Evolutionary conservation across 2,797 vertebrate genomes (phyloP), one percentile per base, ranked within the genome.

Genomic region (Microchirus variegatus): DNA sequence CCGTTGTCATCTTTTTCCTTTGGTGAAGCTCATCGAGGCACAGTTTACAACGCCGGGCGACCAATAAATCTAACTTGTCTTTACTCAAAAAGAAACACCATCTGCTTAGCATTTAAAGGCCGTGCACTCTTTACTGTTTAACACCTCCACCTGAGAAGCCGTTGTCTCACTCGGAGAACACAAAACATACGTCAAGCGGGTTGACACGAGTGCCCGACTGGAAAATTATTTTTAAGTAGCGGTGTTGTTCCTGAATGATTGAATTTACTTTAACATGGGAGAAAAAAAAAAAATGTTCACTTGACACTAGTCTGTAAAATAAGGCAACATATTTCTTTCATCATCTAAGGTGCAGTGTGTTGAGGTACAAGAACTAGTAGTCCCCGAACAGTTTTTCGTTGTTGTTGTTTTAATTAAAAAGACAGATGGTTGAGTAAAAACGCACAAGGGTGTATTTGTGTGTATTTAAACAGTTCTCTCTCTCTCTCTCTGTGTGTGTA

Each of bases 401-500:
- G 67, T 67, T 68, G 71, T 62, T 83, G 80, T 85, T 90, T 87
- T 90, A 89, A 90, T 89, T 89, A 87, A 85, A 88, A 88, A 84
- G 83, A 89, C 69, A 77, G 75, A 82, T 83, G 80, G 75, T 65
- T 59, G 78, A 75, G 80, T 82, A 60, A 73, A 82, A 65, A 72
- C 52, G 38, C 16, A 51, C 19, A 62, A 59, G 43, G 46, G 59
- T 82, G 72, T 78, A 71, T 75, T 78, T 84, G 63, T 75, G 74
- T 73, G 78, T 75, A 83, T 79, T 77, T 70, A 87, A 73, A 79
- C 70, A 56, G 57, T 73, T 75, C 43, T 63, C 41, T 63, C 70
- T 80, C 76, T 83, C 82, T 22, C 19, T 22, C 22, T 85, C 54
- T 3, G 67, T 67, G 75, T 77, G 87, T 67, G 75, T 77, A 87